Conservation (phyloP, 2,888 invertebrate species). For the Eueremaeus valkanovi region DNA sequence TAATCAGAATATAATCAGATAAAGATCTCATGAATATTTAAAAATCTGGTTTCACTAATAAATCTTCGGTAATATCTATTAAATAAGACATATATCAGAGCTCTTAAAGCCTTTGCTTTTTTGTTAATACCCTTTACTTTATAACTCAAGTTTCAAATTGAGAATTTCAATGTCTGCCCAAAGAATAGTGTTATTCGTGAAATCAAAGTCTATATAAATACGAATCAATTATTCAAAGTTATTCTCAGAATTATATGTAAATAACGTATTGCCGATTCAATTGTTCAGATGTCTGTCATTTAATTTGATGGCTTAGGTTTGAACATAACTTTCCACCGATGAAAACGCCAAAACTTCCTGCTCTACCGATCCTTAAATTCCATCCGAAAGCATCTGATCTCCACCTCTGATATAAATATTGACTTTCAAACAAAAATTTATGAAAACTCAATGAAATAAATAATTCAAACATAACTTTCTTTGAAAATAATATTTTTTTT, state of each 20-base stretch:
- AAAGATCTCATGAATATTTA: neutral
- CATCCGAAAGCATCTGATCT: neutral
- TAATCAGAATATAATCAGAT: neutral
- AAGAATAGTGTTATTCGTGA: neutral
- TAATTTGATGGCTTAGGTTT: constrained; percentile 10
- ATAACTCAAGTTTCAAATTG: neutral
- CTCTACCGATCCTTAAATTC: neutral
- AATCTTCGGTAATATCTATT: constrained; percentile 3
- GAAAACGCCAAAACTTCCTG: constrained; percentile 21
- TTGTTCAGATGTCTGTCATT: constrained; percentile 12
- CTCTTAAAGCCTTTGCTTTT: neutral
- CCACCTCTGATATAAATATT: constrained; percentile 30
- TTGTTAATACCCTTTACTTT: neutral
- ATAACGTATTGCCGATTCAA: neutral
- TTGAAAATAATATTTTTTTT: neutral
- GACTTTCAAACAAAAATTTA: constrained; percentile 1
- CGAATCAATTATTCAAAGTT: neutral
- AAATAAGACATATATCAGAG: neutral
- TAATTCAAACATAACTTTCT: neutral
- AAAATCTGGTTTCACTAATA: neutral
- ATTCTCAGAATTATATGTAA: neutral
- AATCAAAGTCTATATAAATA: neutral
- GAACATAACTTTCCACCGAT: constrained; percentile 13
- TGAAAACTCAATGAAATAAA: constrained; percentile 2
- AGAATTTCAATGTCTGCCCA: too few relatives aligned